These are phyloP conservation scores for Pomatorhinus ruficollis DNA, from an alignment of 2,113 vertebrate genomes.

Conservation along the genomic window DNA sequence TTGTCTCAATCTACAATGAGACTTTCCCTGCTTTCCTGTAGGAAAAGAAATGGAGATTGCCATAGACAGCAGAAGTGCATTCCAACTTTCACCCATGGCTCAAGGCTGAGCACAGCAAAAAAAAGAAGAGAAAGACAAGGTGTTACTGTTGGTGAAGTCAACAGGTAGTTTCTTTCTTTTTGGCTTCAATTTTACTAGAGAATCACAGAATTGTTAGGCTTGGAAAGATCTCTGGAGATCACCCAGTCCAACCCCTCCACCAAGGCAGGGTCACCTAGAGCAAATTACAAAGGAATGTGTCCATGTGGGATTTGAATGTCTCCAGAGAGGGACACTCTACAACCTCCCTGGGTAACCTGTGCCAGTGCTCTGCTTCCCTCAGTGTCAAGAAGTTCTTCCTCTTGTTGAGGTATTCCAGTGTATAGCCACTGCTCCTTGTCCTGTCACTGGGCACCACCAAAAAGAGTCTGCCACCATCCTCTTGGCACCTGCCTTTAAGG, in stretches of 20 bases:
- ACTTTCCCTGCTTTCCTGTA: background rate
- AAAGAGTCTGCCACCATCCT: background rate
- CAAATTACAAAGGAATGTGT: background rate
- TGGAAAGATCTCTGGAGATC: background rate
- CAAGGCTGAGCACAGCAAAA: background rate
- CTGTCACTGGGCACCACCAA: background rate
- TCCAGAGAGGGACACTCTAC: background rate
- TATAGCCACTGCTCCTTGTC: background rate
- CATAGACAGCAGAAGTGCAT: background rate
- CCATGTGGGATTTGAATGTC: background rate
- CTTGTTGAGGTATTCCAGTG: background rate
- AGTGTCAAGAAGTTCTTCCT: background rate
- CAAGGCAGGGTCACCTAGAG: background rate
- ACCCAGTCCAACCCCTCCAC: background rate
- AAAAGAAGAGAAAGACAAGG: background rate
- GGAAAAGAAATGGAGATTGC: background rate
- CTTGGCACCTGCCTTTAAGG: background rate
- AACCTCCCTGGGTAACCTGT: background rate
- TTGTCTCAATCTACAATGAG: background rate
- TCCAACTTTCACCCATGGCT: background rate
- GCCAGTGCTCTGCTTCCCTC: background rate
- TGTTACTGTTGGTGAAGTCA: background rate
- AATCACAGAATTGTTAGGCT: background rate
- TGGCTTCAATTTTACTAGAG: background rate
- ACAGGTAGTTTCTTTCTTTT: background rate